Conservation (phyloP, 1,140 invertebrate species). For the Drosophila ogumai region DNA sequence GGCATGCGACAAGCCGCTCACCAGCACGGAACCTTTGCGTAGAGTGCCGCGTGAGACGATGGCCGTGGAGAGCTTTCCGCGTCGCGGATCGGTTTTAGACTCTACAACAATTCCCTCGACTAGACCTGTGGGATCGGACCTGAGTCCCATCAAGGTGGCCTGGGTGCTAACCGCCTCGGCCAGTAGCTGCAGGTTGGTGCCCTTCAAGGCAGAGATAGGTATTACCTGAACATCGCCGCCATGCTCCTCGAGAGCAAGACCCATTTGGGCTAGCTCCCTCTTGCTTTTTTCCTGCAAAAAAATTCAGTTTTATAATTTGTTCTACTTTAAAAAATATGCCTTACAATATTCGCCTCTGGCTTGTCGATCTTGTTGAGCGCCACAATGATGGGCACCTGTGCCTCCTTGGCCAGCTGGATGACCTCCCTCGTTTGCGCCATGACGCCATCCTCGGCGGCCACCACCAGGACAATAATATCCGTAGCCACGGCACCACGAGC, state of each 20-base stretch:
- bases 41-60: constrained; percentile 96
- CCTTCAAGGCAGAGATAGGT: constrained; percentile 95
- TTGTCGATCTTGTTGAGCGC: constrained; percentile 99
- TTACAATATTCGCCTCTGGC: constrained; percentile 92
- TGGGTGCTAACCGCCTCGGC: constrained; percentile 94
- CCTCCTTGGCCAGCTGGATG: constrained; percentile 90
- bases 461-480: constrained; percentile 98
- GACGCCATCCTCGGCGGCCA: constrained; percentile 99
- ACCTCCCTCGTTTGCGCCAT: constrained; percentile 98
- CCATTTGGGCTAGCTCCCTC: constrained; percentile 90
- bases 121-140: constrained; percentile 91
- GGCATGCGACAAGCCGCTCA: constrained; percentile 93
- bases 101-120: constrained; percentile 97
- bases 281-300: constrained; percentile 90
- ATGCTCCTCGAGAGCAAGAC: constrained; percentile 93
- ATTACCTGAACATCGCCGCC: constrained; percentile 97
- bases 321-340: too few species aligned
- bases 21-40: constrained; percentile 91
- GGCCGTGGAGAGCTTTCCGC: constrained; percentile 94
- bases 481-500: constrained; percentile 95
- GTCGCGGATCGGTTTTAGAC: constrained; percentile 89
- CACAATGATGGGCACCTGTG: constrained; percentile 97
- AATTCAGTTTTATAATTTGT: neutral
- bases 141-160: constrained; percentile 95
- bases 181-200: constrained; percentile 91